phyloP scores from a whole-genome alignment of 2,888 invertebrate species.

The Rhodophaea formosa region DNA sequence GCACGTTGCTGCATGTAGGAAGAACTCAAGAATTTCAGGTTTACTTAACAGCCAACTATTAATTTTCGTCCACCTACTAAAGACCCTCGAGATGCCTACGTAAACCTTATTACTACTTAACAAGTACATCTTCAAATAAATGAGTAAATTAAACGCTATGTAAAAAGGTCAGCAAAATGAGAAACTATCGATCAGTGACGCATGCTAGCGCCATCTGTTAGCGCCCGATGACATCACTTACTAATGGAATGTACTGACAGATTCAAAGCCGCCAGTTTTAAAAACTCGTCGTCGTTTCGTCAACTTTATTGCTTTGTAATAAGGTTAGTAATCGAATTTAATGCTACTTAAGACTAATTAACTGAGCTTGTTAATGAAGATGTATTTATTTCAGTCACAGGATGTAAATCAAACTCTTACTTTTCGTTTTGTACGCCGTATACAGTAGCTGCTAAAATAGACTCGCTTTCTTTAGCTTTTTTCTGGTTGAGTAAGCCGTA shows the following conservation, averaged over 20 bases:
- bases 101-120: slow-evolving; percentile 12
- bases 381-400: slow-evolving; percentile 22
- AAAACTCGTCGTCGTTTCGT: too few relatives aligned
- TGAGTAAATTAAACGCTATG: slow-evolving; percentile 25
- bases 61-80: slow-evolving; percentile 12
- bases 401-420: slow-evolving; percentile 30
- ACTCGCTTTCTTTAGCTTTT: neutral
- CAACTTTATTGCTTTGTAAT: slow-evolving; percentile 16
- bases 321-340: neutral
- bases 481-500: neutral
- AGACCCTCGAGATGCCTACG: slow-evolving; percentile 11
- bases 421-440: slow-evolving; percentile 22
- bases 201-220: slow-evolving; percentile 57
- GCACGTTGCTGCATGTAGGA: slow-evolving; percentile 6
- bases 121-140: slow-evolving; percentile 13
- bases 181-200: slow-evolving; percentile 49
- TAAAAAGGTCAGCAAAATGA: slow-evolving; percentile 45
- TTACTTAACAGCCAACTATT: slow-evolving; percentile 4
- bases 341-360: neutral
- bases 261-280: neutral
- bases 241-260: slow-evolving; percentile 1
- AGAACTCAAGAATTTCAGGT: slow-evolving; percentile 9
- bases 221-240: slow-evolving; percentile 44
- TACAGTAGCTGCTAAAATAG: slow-evolving; percentile 6
- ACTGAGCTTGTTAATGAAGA: slow-evolving; percentile 14